A percentile compares a stretch with the other conserved stretches of the same genome.
Evolutionary conservation across 2,797 vertebrate species (phyloP).

Genomic region (Artibeus jamaicensis): DNA sequence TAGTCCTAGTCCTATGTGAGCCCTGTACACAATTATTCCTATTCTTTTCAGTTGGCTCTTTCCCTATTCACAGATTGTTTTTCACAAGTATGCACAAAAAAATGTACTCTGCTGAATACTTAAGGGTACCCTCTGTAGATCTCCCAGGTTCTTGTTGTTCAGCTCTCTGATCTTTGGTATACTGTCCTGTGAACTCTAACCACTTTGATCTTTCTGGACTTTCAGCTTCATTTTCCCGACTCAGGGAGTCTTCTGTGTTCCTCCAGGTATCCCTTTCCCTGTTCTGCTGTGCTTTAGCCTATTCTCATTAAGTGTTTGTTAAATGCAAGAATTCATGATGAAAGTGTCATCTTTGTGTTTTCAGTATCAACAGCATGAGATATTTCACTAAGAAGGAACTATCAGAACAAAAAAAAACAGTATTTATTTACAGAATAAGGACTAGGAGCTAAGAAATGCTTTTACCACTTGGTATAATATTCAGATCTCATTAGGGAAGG

Average conservation of each 20-base stretch:
- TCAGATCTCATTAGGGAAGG: slow-evolving; percentile 46
- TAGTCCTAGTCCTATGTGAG: background rate
- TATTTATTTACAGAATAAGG: slow-evolving; percentile 32
- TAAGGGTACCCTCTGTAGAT: background rate
- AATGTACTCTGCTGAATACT: background rate
- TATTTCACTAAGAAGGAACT: slow-evolving; percentile 21
- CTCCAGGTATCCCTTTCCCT: background rate
- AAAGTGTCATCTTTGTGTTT: background rate
- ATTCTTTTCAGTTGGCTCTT: background rate
- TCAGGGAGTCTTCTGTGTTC: background rate
- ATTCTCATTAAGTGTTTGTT: background rate
- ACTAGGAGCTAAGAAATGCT: slow-evolving; percentile 23
- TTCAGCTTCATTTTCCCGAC: background rate
- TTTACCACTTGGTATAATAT: background rate
- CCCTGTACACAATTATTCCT: background rate
- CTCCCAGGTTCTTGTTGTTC: background rate
- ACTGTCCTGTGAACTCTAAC: background rate
- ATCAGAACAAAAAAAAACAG: background rate
- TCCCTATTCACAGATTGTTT: background rate
- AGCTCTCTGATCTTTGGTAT: background rate
- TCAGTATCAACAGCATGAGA: background rate
- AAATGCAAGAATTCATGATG: slow-evolving; percentile 30
- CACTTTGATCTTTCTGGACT: background rate
- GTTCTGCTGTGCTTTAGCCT: background rate
- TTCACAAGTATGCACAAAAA: background rate